A percentile compares a stretch with the other conserved stretches of the same genome.
phyloP scores from a whole-genome alignment of 2,113 vertebrate species.

The Dascyllus trimaculatus region DNA sequence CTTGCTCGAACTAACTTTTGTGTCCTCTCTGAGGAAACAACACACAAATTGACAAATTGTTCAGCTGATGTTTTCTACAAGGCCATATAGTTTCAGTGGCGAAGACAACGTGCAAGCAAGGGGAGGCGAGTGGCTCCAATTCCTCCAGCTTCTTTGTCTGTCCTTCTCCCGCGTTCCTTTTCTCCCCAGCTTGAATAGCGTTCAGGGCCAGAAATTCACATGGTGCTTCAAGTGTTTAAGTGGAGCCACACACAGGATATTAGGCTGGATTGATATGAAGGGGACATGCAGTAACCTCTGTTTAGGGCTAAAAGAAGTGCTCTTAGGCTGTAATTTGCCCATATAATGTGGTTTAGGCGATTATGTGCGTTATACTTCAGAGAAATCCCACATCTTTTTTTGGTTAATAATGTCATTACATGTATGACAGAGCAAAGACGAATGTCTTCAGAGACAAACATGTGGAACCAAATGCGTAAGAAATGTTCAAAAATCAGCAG shows the following conservation, averaged over 20 bases:
- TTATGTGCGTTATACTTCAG: slow-evolving; percentile 52
- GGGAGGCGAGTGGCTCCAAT: slow-evolving; percentile 31
- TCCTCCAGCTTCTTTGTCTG: slow-evolving; percentile 47
- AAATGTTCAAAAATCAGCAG: slow-evolving; percentile 20
- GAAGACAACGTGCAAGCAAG: slow-evolving; percentile 23
- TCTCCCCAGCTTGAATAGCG: background rate
- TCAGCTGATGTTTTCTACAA: slow-evolving; percentile 22
- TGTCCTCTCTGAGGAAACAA: slow-evolving; percentile 25
- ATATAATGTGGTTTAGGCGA: slow-evolving; percentile 36
- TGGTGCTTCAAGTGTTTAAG: slow-evolving; percentile 37
- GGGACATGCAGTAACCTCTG: slow-evolving; percentile 19
- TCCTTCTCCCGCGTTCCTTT: slow-evolving; percentile 25
- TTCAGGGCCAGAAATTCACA: slow-evolving; percentile 40
- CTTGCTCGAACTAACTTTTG: slow-evolving; percentile 23
- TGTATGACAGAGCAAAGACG: slow-evolving; percentile 34
- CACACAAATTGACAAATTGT: slow-evolving; percentile 38
- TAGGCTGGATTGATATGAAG: slow-evolving; percentile 39
- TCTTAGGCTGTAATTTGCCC: slow-evolving; percentile 48
- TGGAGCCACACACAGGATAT: slow-evolving; percentile 53
- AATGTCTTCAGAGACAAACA: slow-evolving; percentile 36
- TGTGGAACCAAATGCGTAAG: slow-evolving; percentile 26
- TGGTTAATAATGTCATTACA: slow-evolving; percentile 47
- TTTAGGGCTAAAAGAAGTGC: slow-evolving; percentile 21
- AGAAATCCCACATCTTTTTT: slow-evolving; percentile 45
- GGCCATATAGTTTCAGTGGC: slow-evolving; percentile 28